Evolutionary conservation across 2,888 invertebrate genomes (phyloP), one percentile per base, ranked within the genome.

Genomic region (Phyllotreta cruciferae): DNA sequence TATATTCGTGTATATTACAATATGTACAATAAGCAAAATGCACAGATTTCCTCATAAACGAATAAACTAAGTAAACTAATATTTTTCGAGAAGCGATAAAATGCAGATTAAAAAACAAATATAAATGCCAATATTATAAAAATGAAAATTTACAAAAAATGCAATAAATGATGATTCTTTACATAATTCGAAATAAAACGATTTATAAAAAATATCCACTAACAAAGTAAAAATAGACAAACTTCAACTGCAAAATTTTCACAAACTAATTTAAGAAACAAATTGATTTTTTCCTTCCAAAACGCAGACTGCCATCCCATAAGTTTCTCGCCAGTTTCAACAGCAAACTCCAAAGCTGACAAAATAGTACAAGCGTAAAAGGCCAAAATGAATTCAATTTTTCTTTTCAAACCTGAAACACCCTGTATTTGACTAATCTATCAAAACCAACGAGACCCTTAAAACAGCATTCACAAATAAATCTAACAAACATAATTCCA

Each of bases 11-110:
- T 57, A 57, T 56, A 42, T 38, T 57, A 57, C 57, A 57, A 11
- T 57, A 57, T 57, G 34, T 57, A 49, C 57, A 57, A 49, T 38
- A 57, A 57, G 39, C 57, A 49, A 55, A 36, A 42, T 14, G 6
- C 11, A 56, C n/a, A 45, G 14, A 56, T 13, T 24, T 10, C 13
- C 36, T 9, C 24, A 34, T 11, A 45, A 36, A 44, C n/a, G n/a
- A 24, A 24, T 7, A 41, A 54, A 54, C 34, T 10, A 24, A 24
- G 24, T 44, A 44, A 42, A 44, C n/a, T 10, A 0, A 41, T 41
- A 8, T 14, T n/a, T 41, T 14, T 36, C 24, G 35, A 47, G 14
- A 34, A 45, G 7, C 13, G 13, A 42, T 42, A 42, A 13, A 42
- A 42, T 42, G 24, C 8, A n/a, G 47, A 8, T 34, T 8, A 49